phyloP scores from a whole-genome alignment of 2,797 vertebrate genomes.

The Bucorvus abyssinicus region DNA sequence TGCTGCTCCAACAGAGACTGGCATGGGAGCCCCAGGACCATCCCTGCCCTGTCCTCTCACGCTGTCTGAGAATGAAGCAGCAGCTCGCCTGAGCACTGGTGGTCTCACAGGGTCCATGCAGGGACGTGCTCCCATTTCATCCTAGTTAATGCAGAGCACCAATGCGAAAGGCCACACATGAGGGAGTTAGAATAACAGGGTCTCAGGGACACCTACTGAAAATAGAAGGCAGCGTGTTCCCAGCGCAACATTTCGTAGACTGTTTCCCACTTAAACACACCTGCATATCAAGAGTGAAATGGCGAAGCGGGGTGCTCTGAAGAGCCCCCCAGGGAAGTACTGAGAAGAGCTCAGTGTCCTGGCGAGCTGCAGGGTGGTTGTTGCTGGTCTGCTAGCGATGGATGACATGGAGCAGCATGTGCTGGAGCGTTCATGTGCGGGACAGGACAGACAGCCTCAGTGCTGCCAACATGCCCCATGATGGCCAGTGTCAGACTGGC shows the following conservation, averaged over 20 bases:
- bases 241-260: rapidly evolving
- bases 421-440: rapidly evolving
- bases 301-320: rapidly evolving
- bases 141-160: background rate
- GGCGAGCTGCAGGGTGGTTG: background rate
- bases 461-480: background rate
- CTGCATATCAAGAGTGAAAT: background rate
- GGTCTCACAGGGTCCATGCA: rapidly evolving
- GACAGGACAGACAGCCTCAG: background rate
- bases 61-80: background rate
- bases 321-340: background rate
- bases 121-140: background rate
- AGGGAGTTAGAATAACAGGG: background rate
- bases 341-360: background rate
- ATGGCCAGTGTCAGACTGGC: background rate
- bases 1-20: background rate
- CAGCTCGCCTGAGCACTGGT: background rate
- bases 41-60: background rate
- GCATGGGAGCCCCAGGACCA: background rate
- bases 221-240: rapidly evolving
- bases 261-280: background rate
- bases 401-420: rapidly evolving
- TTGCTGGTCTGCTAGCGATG: background rate
- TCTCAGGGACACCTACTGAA: background rate
- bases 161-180: background rate